Conservation (phyloP, 1,140 invertebrate genomes). For the Brachionus asplanchnoidis region DNA sequence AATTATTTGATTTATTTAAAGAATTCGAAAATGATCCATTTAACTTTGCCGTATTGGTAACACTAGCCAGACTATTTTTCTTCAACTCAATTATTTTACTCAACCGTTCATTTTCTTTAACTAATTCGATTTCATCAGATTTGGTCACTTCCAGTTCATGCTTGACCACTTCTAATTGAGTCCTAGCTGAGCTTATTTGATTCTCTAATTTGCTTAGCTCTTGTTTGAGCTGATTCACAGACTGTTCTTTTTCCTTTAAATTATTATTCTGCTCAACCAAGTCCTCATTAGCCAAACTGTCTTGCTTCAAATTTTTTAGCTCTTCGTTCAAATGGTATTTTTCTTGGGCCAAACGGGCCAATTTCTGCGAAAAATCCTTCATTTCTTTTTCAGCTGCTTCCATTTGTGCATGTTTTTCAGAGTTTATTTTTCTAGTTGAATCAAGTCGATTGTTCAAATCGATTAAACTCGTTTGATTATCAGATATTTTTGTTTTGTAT, state of each 20-base stretch:
- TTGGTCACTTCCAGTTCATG: conserved; percentile 49
- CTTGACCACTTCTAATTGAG: conserved; percentile 66
- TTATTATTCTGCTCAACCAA: neutral
- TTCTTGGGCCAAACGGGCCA: conserved; percentile 21
- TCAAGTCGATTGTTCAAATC: conserved; percentile 81
- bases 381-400: conserved; percentile 69
- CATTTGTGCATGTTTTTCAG: conserved; percentile 75
- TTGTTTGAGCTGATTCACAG: neutral
- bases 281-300: neutral
- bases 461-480: conserved; percentile 89
- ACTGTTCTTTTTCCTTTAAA: neutral
- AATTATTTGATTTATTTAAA: neutral
- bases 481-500: conserved; percentile 78
- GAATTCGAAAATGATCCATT: neutral
- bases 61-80: neutral
- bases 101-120: conserved; percentile 12
- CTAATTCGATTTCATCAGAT: conserved; percentile 41
- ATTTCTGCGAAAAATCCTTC: conserved; percentile 47
- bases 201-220: neutral
- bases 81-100: conserved; percentile 9
- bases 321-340: conserved; percentile 33
- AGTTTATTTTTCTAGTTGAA: conserved; percentile 48
- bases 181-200: conserved; percentile 61
- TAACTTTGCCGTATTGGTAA: neutral
- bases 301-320: conserved; percentile 26